Evolutionary conservation across 1,140 invertebrate species (phyloP).

Genomic region (Potamilus streckersoni): DNA sequence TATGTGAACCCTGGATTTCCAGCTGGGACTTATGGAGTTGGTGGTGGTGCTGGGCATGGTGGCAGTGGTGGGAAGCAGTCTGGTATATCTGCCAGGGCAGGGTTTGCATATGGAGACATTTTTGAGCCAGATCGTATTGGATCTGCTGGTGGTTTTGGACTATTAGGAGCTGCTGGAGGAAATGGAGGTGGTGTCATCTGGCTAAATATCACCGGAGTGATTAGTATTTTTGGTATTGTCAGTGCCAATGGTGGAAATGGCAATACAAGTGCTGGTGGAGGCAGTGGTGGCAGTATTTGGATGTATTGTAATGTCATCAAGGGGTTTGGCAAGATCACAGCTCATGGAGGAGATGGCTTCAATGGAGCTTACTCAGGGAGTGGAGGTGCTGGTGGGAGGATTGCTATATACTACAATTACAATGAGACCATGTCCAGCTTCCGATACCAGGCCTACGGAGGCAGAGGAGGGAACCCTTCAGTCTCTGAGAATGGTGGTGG

Average conservation of each 20-base stretch:
- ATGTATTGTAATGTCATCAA: conserved; percentile 52
- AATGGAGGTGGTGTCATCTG: conserved; percentile 52
- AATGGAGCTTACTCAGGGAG: conserved; percentile 35
- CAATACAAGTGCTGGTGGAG: conserved; percentile 33
- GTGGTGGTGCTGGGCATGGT: conserved; percentile 50
- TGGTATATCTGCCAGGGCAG: conserved; percentile 24
- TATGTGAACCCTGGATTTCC: conserved; percentile 50
- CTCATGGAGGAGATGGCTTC: conserved; percentile 49
- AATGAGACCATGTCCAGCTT: conserved; percentile 55
- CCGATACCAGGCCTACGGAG: conserved; percentile 47
- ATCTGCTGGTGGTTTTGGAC: conserved; percentile 43
- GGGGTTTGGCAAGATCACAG: conserved; percentile 52
- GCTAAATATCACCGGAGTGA: conserved; percentile 57
- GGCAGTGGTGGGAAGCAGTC: conserved; percentile 43
- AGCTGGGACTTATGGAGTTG: conserved; percentile 18
- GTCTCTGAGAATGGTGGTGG: conserved; percentile 50
- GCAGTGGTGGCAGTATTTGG: conserved; percentile 57
- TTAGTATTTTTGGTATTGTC: conserved; percentile 54
- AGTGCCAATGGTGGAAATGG: conserved; percentile 50
- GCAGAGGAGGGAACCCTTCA: conserved; percentile 32
- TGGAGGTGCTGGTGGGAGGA: conserved; percentile 53
- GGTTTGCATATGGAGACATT: conserved; percentile 52
- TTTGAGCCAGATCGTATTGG: conserved; percentile 54
- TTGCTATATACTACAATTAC: conserved; percentile 50
- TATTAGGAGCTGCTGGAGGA: conserved; percentile 35